Evolutionary conservation across 2,888 invertebrate species (phyloP).

Genomic region (Beris chalybata): DNA sequence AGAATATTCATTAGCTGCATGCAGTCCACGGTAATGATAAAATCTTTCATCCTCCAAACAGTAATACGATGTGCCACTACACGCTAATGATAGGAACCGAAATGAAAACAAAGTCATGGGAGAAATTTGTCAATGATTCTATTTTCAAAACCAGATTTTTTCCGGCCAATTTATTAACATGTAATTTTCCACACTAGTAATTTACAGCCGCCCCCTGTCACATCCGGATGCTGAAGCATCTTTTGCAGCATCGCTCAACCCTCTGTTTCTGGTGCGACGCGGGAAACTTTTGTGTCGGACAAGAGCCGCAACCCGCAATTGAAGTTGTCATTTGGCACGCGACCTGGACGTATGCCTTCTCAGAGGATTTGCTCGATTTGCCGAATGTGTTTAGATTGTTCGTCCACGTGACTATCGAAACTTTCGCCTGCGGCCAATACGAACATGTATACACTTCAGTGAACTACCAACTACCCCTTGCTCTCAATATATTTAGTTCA

Average conservation of each 20-base stretch:
- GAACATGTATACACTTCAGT: not conserved
- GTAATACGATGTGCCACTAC: too few species aligned
- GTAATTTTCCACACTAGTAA: slow-evolving; percentile 45
- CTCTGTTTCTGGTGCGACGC: slow-evolving; percentile 32
- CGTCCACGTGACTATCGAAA: slow-evolving; percentile 33
- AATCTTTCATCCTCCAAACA: too few species aligned
- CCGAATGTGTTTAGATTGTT: slow-evolving; percentile 36
- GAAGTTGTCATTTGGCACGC: slow-evolving; percentile 43
- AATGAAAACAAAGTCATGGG: slow-evolving; percentile 4
- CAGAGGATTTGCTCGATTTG: slow-evolving; percentile 36
- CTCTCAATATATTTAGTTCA: slow-evolving; percentile 35
- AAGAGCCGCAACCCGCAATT: slow-evolving; percentile 44
- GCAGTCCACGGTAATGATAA: too few species aligned
- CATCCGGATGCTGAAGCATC: slow-evolving; percentile 27
- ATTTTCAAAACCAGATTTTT: slow-evolving; percentile 29
- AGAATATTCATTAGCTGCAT: too few species aligned
- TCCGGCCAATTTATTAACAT: slow-evolving; percentile 46
- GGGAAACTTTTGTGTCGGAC: slow-evolving; percentile 39
- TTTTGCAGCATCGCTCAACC: slow-evolving; percentile 26
- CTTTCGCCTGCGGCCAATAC: slow-evolving; percentile 28
- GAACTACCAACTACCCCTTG: slow-evolving; percentile 8
- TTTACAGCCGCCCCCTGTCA: slow-evolving; percentile 41
- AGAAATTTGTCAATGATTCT: slow-evolving; percentile 2
- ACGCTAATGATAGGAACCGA: not conserved
- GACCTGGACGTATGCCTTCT: slow-evolving; percentile 35